Conservation (phyloP, 2,888 invertebrate genomes). For the Biston stratarius region DNA sequence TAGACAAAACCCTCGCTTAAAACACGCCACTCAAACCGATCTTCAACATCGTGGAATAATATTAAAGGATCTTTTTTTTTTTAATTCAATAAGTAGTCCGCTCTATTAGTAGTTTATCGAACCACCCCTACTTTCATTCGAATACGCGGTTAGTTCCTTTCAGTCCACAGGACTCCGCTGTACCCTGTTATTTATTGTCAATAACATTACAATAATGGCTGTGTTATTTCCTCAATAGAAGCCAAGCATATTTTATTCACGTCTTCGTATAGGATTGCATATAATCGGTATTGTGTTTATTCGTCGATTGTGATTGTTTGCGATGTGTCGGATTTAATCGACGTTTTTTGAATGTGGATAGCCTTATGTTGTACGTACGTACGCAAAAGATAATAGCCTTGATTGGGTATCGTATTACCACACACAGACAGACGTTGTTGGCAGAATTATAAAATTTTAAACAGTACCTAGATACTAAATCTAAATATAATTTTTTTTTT, state of each 20-base stretch:
- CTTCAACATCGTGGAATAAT: no score
- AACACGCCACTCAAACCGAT: no score
- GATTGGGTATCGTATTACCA: conserved; percentile 1
- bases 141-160: conserved; percentile 42
- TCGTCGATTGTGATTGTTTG: conserved; percentile 19
- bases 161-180: conserved; percentile 39
- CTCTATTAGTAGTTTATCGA: neutral
- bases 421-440: no score
- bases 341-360: conserved; percentile 19
- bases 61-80: no score
- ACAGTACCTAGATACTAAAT: no score
- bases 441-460: neutral
- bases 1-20: no score
- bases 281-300: conserved; percentile 29
- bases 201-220: conserved; percentile 46
- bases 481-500: no score
- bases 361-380: conserved; percentile 12
- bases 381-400: neutral
- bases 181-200: conserved; percentile 46
- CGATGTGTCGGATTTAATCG: conserved; percentile 12
- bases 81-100: no score
- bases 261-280: conserved; percentile 20
- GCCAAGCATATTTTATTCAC: conserved; percentile 37
- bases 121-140: conserved; percentile 17
- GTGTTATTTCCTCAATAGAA: conserved; percentile 38